A percentile compares a stretch with the other conserved stretches of the same genome.
Evolutionary conservation across 64 coral and sea anemone species (phyloP).

Genomic region (Montipora cactus): DNA sequence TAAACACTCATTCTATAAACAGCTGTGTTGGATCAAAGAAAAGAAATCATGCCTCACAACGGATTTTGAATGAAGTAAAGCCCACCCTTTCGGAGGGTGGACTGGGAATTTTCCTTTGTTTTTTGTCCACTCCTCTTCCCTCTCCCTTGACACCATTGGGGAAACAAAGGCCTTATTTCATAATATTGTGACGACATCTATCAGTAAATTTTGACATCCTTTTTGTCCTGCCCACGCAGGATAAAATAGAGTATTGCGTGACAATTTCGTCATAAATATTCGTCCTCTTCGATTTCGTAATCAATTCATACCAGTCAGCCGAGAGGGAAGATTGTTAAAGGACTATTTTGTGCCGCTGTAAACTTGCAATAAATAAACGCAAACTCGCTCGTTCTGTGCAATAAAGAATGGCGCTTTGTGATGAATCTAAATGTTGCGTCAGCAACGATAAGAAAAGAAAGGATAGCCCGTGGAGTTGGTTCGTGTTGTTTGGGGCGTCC

Average conservation of each 20-base stretch:
- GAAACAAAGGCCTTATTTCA: too few relatives aligned
- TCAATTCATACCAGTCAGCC: too few relatives aligned
- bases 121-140: too few relatives aligned
- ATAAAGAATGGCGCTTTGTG: background rate
- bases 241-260: background rate
- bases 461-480: constrained; percentile 11
- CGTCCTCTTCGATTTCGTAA: too few relatives aligned
- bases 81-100: too few relatives aligned
- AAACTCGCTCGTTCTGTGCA: background rate
- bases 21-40: too few relatives aligned
- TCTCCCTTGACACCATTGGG: too few relatives aligned
- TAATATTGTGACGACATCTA: too few relatives aligned
- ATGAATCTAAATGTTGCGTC: background rate
- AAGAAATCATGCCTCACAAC: too few relatives aligned
- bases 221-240: background rate
- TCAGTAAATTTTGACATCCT: background rate
- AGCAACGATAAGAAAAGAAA: background rate
- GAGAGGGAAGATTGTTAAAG: background rate
- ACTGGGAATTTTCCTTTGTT: too few relatives aligned
- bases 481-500: constrained; percentile 26
- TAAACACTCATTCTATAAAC: too few relatives aligned
- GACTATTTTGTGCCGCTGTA: background rate
- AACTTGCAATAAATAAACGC: background rate
- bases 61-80: too few relatives aligned
- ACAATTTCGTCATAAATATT: background rate